Evolutionary conservation across 2,113 vertebrate genomes (phyloP).

Genomic region (Morone chrysops): DNA sequence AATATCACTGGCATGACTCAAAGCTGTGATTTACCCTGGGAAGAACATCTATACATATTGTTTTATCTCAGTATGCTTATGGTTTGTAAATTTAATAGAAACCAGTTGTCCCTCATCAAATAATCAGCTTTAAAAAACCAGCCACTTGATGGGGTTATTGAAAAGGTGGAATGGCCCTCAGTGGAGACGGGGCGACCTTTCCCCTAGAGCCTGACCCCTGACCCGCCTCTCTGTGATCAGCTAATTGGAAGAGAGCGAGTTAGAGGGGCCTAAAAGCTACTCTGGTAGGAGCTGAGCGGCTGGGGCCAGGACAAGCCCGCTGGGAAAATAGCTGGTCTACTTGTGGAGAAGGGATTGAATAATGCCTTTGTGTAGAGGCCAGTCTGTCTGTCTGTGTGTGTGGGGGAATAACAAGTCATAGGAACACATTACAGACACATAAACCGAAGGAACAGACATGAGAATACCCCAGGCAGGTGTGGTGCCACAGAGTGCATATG

Average conservation of each 20-base stretch:
- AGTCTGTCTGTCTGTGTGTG: constrained; percentile 11
- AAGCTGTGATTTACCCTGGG: neutral
- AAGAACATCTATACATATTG: constrained; percentile 19
- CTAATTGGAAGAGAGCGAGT: constrained; percentile 66
- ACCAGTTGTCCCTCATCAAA: constrained; percentile 35
- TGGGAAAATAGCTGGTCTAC: constrained; percentile 23
- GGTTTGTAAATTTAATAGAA: constrained; percentile 28
- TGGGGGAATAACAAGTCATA: constrained; percentile 1
- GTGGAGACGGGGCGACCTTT: constrained; percentile 61
- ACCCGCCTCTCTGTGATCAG: constrained; percentile 74
- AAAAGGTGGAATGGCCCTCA: constrained; percentile 47
- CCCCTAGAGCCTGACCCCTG: constrained; percentile 69
- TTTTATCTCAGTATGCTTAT: neutral
- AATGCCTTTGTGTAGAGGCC: constrained; percentile 61
- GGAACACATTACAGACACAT: constrained; percentile 30
- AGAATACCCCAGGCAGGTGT: constrained; percentile 56
- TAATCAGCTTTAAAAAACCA: constrained; percentile 45
- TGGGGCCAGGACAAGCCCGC: constrained; percentile 30
- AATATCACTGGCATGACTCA: neutral
- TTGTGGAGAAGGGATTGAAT: constrained; percentile 53
- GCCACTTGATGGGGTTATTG: constrained; percentile 37
- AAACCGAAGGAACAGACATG: constrained; percentile 38
- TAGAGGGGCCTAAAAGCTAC: constrained; percentile 55
- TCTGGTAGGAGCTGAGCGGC: constrained; percentile 24
- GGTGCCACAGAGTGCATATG: constrained; percentile 43